Conservation (phyloP, 2,797 vertebrate genomes). For the Lepidocolaptes lacrymiger region DNA sequence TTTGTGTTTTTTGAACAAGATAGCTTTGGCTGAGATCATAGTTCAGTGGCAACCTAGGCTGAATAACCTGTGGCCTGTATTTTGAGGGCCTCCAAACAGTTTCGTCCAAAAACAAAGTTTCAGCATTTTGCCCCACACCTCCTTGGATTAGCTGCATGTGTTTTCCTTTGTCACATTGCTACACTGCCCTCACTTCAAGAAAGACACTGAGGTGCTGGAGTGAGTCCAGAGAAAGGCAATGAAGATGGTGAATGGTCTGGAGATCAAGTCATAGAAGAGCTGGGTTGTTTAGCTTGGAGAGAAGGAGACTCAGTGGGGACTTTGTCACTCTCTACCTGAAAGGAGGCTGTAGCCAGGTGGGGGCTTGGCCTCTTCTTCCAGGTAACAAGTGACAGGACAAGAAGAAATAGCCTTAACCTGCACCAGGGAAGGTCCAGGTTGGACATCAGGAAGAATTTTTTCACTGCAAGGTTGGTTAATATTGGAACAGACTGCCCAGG, state of each 20-base stretch:
- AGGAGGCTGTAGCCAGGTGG: neutral
- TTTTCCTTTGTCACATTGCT: neutral
- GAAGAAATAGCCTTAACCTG: neutral
- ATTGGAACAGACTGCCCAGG: neutral
- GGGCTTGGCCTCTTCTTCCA: neutral
- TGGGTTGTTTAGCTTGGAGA: neutral
- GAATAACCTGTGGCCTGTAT: neutral
- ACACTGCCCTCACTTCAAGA: neutral
- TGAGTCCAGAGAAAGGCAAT: neutral
- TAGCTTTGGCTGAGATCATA: neutral
- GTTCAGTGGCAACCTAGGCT: neutral
- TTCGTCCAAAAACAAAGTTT: neutral
- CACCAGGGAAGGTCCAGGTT: neutral
- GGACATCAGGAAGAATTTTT: neutral
- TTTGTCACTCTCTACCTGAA: neutral
- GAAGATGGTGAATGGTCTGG: neutral
- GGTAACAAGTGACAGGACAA: neutral
- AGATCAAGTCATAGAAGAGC: neutral
- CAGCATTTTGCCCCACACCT: neutral
- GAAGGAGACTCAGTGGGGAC: neutral
- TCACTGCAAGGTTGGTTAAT: neutral
- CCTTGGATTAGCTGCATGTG: neutral
- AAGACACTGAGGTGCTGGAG: neutral
- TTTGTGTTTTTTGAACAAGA: neutral
- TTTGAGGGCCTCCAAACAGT: neutral